Evolutionary conservation across 2,888 invertebrate species (phyloP), one percentile per base, ranked within the genome.

Genomic region (Odontocolon sp.): DNA sequence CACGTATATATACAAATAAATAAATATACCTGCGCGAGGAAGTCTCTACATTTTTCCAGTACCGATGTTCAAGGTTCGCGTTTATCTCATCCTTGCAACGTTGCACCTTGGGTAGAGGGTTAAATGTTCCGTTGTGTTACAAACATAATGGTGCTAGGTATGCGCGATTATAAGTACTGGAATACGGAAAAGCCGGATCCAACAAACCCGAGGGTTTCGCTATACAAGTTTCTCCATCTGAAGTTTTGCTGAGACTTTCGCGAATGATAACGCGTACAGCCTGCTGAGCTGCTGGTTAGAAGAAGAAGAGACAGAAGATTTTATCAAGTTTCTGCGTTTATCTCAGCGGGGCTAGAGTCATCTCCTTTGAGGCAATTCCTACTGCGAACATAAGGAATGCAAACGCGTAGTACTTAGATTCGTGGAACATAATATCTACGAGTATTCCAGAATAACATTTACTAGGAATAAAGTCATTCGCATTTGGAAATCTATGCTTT

Each of bases 281-380:
- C 23, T 26, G 9, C 36, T 36, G 5, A n/a, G n/a, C n/a, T 6
- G 36, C 16, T 56, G 56, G 9, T n/a, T 11, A 26, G 23, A 40
- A 6, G 11, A 31, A 45, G 56, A 38, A 66, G 26, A 66, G 28
- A 59, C 59, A 21, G 45, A 59, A 61, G 70, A 76, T 59, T 16
- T 70, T 66, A 61, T 70, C 52, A 33, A 70, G 45, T 70, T 61
- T 70, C 66, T 54, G 47, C 70, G 45, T 61, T 70, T 76, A 66
- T 66, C 66, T 66, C 31, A 45, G 45, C 47, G 40, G 47, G 45
- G 52, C 75, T 31, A 36, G 40, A 56, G 61, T 71, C 66, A 71
- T 66, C 71, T 66, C 47, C 9, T 76, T 66, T 61, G 47, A 23
- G 40, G 70, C 54, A 40, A 70, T 75, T 70, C 57, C 64, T 23